Base-by-base conservation (phyloP, 2,888 invertebrate genomes). In the Xylota segnis region DNA sequence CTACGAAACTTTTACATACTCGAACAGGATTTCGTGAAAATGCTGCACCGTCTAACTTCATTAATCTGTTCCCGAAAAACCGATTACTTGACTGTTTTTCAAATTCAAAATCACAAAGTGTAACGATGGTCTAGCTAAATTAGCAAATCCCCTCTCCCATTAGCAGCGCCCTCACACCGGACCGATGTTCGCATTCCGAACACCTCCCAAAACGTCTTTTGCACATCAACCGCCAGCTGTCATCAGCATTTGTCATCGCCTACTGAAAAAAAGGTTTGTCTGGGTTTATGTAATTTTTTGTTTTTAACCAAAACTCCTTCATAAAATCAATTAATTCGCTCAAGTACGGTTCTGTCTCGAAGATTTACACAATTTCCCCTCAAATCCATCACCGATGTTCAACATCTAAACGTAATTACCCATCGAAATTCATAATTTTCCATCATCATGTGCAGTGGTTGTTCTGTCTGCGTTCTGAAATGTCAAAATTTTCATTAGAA, bases 221-320 rank as follows among this genome's bases (percentile, higher is more conserved):
- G 29, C 9, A 84, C 81, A 75, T 84, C 82, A 82, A 52, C 45
- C 52, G 58, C 54, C 12, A 58, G 23, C 72, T 82, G 86, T 82
- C 86, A 86, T 4, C 3, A 43, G 61, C 82, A 65, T 72, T 86
- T 86, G 86, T 86, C 86, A 86, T 77, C 82, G 76, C 32, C 56
- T 66, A 40, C 56, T 43, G 61, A 65, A 68, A 83, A 72, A 81
- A 77, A 83, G 83, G 83, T 83, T 74, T 59, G 78, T 75, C 77
- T 83, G 52, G 52, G 83, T 87, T 87, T 87, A 87, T 87, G 77
- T 87, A 87, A 87, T 87, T 87, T 83, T 65, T 65, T 65, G 58
- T 77, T 87, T 58, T 83, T 65, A 65, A 78, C 23, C 58, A 74
- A 77, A 65, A 70, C 18, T 61, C 40, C 45, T 56, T 52, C 6